These are phyloP conservation scores for Conops quadrifasciatus DNA, from an alignment of 2,888 invertebrate genomes.

Conservation along the genomic window DNA sequence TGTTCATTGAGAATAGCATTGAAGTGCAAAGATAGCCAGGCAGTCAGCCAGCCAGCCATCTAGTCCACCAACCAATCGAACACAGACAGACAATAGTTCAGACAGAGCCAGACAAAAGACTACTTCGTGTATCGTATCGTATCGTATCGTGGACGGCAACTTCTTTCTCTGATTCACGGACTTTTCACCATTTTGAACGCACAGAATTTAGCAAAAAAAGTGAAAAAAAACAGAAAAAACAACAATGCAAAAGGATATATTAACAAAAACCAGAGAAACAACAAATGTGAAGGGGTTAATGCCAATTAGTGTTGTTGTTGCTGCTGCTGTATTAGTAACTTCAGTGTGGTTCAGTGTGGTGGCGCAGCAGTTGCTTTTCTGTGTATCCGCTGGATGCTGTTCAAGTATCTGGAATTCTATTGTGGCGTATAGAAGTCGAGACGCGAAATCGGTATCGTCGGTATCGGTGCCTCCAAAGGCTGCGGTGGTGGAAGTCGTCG, in stretches of 20 bases:
- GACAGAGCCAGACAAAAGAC: slow-evolving; percentile 9
- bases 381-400: slow-evolving; percentile 25
- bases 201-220: slow-evolving; percentile 7
- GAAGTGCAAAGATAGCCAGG: slow-evolving; percentile 18
- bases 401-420: slow-evolving; percentile 16
- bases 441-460: slow-evolving; percentile 5
- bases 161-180: neutral
- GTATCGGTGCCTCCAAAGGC: neutral
- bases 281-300: slow-evolving; percentile 7
- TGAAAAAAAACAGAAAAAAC: neutral
- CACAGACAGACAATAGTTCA: slow-evolving; percentile 3
- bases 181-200: neutral
- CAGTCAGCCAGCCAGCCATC: slow-evolving; percentile 17
- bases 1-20: slow-evolving; percentile 10
- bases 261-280: slow-evolving; percentile 1
- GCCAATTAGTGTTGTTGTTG: slow-evolving; percentile 15
- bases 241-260: slow-evolving; percentile 11
- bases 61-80: neutral
- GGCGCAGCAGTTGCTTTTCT: neutral
- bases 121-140: slow-evolving; percentile 7
- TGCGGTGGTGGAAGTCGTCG: neutral
- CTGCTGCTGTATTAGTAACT: neutral
- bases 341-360: neutral
- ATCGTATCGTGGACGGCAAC: neutral
- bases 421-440: neutral